Evolutionary conservation across 2,113 vertebrate species (phyloP).

Genomic region (Balaenoptera acutorostrata): DNA sequence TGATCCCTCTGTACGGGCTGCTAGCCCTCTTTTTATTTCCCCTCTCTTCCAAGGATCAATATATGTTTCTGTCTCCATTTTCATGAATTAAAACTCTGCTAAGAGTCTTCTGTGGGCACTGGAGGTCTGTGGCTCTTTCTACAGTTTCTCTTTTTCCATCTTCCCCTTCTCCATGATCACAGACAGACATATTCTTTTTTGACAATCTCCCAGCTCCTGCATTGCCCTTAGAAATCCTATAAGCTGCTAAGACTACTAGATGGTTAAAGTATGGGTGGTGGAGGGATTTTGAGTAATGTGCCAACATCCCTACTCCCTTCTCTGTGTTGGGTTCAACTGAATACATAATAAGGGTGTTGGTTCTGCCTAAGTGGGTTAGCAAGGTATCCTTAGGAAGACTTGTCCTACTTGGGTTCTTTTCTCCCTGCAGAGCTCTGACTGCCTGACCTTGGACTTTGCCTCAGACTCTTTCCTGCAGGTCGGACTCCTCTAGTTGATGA

Average conservation of each 20-base stretch:
- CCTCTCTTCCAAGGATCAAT: background rate
- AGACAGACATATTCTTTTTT: background rate
- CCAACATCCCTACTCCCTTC: background rate
- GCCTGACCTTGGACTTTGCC: slow-evolving; percentile 52
- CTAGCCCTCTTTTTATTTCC: background rate
- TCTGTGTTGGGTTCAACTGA: background rate
- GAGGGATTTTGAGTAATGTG: slow-evolving; percentile 1
- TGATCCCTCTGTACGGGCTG: background rate
- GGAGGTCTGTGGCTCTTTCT: background rate
- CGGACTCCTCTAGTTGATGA: slow-evolving; percentile 38
- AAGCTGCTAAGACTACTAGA: background rate
- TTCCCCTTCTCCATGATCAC: background rate
- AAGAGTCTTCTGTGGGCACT: background rate
- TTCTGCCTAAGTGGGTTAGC: background rate
- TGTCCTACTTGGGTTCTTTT: slow-evolving; percentile 33
- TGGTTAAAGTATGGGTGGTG: background rate
- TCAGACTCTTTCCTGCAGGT: slow-evolving; percentile 26
- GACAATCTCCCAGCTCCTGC: background rate
- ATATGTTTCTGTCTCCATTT: background rate
- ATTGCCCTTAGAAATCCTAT: slow-evolving; percentile 31
- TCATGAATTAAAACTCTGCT: background rate
- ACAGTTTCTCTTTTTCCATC: background rate
- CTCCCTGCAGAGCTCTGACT: background rate
- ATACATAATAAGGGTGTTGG: background rate
- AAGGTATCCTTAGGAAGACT: slow-evolving; percentile 4